phyloP scores from a whole-genome alignment of 2,797 vertebrate genomes.

The Falco cherrug region DNA sequence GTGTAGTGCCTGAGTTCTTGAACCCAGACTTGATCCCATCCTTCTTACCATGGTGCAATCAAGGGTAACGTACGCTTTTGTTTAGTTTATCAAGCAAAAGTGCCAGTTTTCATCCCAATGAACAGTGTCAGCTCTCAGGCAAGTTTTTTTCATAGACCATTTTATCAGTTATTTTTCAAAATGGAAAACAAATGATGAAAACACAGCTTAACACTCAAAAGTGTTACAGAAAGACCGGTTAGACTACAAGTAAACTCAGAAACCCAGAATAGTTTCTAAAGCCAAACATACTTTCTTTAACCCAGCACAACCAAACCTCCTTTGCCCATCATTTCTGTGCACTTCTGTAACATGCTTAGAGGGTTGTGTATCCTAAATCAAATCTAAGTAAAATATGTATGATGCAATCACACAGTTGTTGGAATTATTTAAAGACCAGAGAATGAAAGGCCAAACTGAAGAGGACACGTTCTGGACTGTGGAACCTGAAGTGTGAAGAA shows the following conservation, averaged over 20 bases:
- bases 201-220: not conserved
- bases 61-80: not conserved
- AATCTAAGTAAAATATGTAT: not conserved
- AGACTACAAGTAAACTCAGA: not conserved
- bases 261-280: not conserved
- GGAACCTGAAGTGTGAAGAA: not conserved
- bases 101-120: not conserved
- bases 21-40: not conserved
- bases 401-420: not conserved
- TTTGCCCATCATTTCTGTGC: not conserved
- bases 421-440: not conserved
- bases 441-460: not conserved
- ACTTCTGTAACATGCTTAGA: not conserved
- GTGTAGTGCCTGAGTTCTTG: not conserved
- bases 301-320: not conserved
- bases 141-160: not conserved
- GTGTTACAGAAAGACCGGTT: not conserved
- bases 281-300: not conserved
- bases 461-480: accelerated
- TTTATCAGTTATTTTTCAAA: not conserved
- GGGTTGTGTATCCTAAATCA: not conserved
- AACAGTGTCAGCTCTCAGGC: not conserved
- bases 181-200: not conserved
- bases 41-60: not conserved
- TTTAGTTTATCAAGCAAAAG: not conserved